Percentiles rank a stretch among this genome's conserved stretches.
phyloP scores from a whole-genome alignment of 2,113 vertebrate species.

The Dromaius novaehollandiae region DNA sequence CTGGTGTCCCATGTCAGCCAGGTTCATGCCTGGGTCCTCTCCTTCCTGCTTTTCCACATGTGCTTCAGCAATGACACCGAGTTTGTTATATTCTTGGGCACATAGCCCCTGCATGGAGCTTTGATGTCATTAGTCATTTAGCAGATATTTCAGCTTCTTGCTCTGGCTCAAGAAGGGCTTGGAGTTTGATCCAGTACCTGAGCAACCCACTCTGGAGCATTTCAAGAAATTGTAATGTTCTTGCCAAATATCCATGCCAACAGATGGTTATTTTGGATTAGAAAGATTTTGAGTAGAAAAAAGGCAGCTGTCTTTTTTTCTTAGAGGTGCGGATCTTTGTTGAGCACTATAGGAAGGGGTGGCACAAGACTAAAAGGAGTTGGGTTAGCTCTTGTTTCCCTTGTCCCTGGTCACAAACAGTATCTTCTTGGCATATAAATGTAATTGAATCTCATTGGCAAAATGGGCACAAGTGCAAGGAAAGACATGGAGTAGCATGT shows the following conservation, averaged over 20 bases:
- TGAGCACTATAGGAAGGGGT: neutral
- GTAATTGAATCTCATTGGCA: neutral
- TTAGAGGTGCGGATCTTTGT: neutral
- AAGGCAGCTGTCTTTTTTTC: neutral
- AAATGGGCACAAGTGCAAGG: neutral
- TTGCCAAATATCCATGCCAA: neutral
- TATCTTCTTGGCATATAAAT: neutral
- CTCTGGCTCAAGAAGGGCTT: neutral
- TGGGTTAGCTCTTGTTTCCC: neutral
- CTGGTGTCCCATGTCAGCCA: too few relatives aligned
- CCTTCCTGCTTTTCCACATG: neutral
- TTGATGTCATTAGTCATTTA: neutral
- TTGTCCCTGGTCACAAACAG: neutral
- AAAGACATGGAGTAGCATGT: neutral
- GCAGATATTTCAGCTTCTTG: neutral
- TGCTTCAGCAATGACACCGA: neutral
- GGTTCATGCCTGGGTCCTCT: neutral
- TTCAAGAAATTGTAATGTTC: neutral
- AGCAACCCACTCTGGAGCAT: neutral
- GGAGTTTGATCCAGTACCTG: neutral
- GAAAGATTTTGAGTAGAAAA: neutral
- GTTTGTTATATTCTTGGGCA: accelerated
- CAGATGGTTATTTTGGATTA: neutral
- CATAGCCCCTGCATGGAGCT: too few relatives aligned
- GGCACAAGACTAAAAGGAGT: neutral